These are phyloP conservation scores for Parnassius glacialis DNA, from an alignment of 2,888 invertebrate species.

Conservation along the genomic window DNA sequence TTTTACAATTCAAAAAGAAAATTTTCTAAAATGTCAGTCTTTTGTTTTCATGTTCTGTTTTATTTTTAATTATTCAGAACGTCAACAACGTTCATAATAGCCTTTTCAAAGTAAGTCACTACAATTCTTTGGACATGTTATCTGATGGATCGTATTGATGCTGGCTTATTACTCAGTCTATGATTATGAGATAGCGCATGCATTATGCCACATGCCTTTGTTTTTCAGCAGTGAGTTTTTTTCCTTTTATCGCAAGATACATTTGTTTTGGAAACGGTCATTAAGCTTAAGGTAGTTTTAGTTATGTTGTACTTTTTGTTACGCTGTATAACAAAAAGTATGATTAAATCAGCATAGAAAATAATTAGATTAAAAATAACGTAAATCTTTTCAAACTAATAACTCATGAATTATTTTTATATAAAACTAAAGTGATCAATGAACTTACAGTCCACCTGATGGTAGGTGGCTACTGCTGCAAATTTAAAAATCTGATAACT, in stretches of 20 bases:
- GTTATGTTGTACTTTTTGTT: too few species aligned
- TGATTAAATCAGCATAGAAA: too few species aligned
- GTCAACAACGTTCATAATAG: conserved; percentile 8
- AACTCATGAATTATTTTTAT: too few species aligned
- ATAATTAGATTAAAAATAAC: too few species aligned
- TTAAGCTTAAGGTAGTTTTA: too few species aligned
- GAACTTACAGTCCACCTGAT: too few species aligned
- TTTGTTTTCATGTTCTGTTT: not conserved
- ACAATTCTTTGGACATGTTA: conserved; percentile 28
- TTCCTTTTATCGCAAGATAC: conserved; percentile 38
- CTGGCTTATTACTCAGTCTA: conserved; percentile 58
- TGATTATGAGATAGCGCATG: conserved; percentile 60
- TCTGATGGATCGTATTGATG: conserved; percentile 48
- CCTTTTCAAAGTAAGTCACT: conserved; percentile 13
- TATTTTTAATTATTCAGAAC: conserved; percentile 1
- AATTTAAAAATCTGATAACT: too few species aligned
- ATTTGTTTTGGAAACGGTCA: not conserved
- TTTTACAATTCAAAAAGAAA: not conserved
- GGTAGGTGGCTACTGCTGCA: too few species aligned
- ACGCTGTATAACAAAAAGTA: too few species aligned
- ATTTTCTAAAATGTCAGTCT: not conserved
- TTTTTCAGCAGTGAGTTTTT: conserved; percentile 44
- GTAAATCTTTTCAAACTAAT: too few species aligned
- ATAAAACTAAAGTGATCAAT: too few species aligned
- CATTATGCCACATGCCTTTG: conserved; percentile 52